Base-by-base conservation (phyloP, 2,888 invertebrate species). In the Argyresthia goedartella region DNA sequence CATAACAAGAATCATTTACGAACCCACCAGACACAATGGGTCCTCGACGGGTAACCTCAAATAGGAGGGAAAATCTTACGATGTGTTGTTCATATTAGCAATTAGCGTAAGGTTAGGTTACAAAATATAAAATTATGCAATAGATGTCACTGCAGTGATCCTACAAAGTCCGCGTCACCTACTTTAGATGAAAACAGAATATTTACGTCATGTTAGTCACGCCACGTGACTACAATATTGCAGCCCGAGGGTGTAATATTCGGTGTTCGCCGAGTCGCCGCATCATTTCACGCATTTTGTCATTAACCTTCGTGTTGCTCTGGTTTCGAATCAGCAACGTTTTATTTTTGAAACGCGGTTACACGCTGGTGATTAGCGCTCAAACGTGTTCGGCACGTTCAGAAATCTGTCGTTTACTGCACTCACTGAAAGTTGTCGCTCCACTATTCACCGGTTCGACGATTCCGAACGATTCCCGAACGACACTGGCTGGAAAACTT, bases 251-350 rank as follows among this genome's bases (percentile, higher is more conserved):
- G 39, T 39, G 39, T 39, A 9, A n/a, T 39, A 9, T 3, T 39
- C 39, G n/a, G 39, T n/a, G 9, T 39, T 39, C 39, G 39, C 39
- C 8, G 39, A 48, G 14, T 13, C 25, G 35, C 48, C 48, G 36
- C 25, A 48, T 36, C 74, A 76, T 78, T 78, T 77, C 75, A 77
- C 72, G 78, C 69, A 75, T 81, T 79, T 79, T 81, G 80, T 82
- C 81, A 82, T 81, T 82, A 82, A 82, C 82, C 84, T 84, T 82
- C 82, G 76, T 66, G 74, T 76, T 80, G 82, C 81, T 81, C 82
- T 79, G 80, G 77, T 79, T 81, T 76, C 76, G 76, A 76, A 80
- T 79, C 77, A 73, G 75, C 77, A 76, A 77, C 79, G 80, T 74
- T 81, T 81, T 84, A 82, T 84, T 84, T 82, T 80, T 73, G 80